phyloP scores from a whole-genome alignment of 2,113 vertebrate genomes.

The Parus major region DNA sequence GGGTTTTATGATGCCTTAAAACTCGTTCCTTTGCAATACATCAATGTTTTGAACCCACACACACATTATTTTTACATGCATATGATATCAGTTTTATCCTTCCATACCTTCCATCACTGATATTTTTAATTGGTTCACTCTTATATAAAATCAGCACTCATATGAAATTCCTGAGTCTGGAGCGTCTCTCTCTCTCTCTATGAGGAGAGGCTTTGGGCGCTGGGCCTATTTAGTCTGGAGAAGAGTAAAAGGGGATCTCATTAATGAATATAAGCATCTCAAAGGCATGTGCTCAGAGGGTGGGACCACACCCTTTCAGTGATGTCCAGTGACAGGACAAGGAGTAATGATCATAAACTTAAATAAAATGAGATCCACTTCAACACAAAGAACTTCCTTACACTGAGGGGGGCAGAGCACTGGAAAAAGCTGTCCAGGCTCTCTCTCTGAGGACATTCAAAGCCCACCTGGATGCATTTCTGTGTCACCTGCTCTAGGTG shows the following conservation, averaged over 20 bases:
- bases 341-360: not conserved
- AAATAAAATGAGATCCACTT: not conserved
- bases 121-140: not conserved
- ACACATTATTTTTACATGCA: not conserved
- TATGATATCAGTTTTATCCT: not conserved
- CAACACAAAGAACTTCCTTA: not conserved
- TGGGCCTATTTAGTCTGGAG: not conserved
- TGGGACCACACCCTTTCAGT: not conserved
- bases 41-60: not conserved
- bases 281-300: not conserved
- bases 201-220: not conserved
- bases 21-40: not conserved
- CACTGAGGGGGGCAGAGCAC: not conserved
- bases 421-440: not conserved
- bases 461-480: not conserved
- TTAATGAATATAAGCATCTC: not conserved
- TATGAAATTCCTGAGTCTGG: not conserved
- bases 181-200: not conserved
- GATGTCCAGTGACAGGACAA: not conserved
- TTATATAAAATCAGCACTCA: not conserved
- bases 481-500: not conserved
- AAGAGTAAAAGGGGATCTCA: not conserved
- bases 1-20: not conserved
- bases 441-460: not conserved
- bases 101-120: not conserved